Base-by-base conservation (phyloP, 2,113 vertebrate species). In the Larimichthys polyactis region DNA sequence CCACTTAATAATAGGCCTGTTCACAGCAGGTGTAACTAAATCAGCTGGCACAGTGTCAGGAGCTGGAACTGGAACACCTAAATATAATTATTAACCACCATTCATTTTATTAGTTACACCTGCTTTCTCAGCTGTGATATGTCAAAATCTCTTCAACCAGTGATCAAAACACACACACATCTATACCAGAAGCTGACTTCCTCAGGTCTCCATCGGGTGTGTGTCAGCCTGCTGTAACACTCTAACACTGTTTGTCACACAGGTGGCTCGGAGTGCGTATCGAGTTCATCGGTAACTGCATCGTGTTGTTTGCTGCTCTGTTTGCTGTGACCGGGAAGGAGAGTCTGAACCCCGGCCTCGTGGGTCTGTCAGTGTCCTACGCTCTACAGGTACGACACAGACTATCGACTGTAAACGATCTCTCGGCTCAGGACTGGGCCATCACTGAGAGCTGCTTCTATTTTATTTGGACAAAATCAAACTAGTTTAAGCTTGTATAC, bases 311-410 rank as follows among this genome's bases (percentile, higher is more conserved):
- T 81, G 96, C 98, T 17, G 97, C 97, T 5, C 76, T 99, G 78
- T 99, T 99, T 40, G 96, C 97, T 2, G 98, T 99, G 80, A 93
- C 95, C 2, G 93, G 97, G 55, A 97, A 95, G 85, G 93, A 86
- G 44, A 95, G 15, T 5, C 95, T 99, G 77, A 98, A 86, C 64
- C 93, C 97, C 0, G 97, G 98, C 7, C 84, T 98, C 0, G 98
- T 99, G 63, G 98, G 98, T 40, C 96, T 99, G 24, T 99, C 98
- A 0, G 96, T 99, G 68, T 98, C 98, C 11, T 99, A 99, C 0
- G 97, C 98, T 0, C 93, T 99, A 1, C 97, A 99, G 97, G 98
- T 99, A 43, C 14, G 1, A 24, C 15, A 2, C 57, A 22, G 9
- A 9, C 44, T 27, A 4, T 11, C 27, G 3, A 0, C 27, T 7